phyloP scores from a whole-genome alignment of 2,888 invertebrate species.

The Lasioglossum leucozonium region DNA sequence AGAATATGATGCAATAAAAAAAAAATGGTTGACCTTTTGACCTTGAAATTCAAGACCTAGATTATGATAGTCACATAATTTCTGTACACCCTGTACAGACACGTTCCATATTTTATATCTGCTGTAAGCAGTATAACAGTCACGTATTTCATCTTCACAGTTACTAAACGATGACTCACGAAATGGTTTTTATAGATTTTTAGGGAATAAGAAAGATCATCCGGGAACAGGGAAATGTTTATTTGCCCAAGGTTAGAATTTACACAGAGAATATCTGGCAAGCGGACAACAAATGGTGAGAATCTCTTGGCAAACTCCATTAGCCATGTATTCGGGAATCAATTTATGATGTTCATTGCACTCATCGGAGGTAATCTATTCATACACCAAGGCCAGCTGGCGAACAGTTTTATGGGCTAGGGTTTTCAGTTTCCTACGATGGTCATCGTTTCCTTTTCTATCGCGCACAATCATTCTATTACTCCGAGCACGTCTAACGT shows the following conservation, averaged over 20 bases:
- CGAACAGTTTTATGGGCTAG: constrained; percentile 53
- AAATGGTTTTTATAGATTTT: neutral
- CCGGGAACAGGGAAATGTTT: neutral
- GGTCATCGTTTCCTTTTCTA: constrained; percentile 61
- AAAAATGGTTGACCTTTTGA: too few species aligned
- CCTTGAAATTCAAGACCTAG: too few species aligned
- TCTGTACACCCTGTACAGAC: too few species aligned
- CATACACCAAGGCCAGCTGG: constrained; percentile 80
- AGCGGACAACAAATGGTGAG: constrained; percentile 22
- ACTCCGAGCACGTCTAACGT: constrained; percentile 57
- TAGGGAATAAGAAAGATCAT: neutral
- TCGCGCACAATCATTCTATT: constrained; percentile 28
- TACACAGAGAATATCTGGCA: neutral
- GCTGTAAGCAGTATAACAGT: too few species aligned
- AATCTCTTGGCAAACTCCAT: constrained; percentile 28
- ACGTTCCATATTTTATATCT: too few species aligned
- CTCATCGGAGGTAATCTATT: constrained; percentile 80
- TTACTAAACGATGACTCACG: neutral
- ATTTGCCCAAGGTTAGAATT: neutral
- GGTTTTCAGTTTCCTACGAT: constrained; percentile 61
- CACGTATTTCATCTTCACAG: neutral
- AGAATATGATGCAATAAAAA: too few species aligned
- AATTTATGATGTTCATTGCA: constrained; percentile 73
- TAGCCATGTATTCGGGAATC: constrained; percentile 5
- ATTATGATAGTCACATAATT: too few species aligned